phyloP scores from a whole-genome alignment of 2,113 vertebrate genomes.

The Myotis lucifugus region DNA sequence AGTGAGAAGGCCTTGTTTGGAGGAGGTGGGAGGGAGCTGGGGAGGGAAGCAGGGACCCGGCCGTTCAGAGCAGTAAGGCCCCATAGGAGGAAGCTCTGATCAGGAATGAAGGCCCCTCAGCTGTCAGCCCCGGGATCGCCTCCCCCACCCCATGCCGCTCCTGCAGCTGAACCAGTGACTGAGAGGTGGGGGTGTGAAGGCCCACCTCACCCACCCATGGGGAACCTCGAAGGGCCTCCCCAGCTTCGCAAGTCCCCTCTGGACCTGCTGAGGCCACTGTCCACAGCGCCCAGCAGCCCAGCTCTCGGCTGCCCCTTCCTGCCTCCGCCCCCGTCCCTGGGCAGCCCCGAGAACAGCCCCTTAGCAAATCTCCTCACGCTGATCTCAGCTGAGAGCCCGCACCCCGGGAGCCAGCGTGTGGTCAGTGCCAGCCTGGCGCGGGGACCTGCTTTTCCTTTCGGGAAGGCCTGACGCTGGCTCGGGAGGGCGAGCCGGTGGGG shows the following conservation, averaged over 20 bases:
- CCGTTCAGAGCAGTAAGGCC: background rate
- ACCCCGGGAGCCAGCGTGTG: background rate
- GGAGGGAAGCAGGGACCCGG: background rate
- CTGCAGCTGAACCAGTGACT: background rate
- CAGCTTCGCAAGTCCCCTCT: background rate
- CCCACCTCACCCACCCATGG: background rate
- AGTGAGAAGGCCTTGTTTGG: too few relatives aligned
- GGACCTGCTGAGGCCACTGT: background rate
- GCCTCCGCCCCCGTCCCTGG: background rate
- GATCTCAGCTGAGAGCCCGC: background rate
- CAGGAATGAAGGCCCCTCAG: background rate
- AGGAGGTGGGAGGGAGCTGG: background rate
- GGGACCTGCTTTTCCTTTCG: background rate
- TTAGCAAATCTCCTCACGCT: background rate
- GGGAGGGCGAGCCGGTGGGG: background rate
- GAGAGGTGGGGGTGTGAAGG: background rate
- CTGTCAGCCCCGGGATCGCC: background rate
- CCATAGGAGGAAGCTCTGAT: background rate
- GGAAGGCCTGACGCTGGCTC: background rate
- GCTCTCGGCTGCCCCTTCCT: background rate
- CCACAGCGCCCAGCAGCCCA: background rate
- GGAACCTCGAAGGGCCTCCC: background rate
- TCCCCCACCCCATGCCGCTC: accelerated
- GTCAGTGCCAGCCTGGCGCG: background rate
- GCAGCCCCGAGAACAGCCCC: background rate